Evolutionary conservation across 2,888 invertebrate species (phyloP), one percentile per base, ranked within the genome.

Genomic region (Caenorhabditis macrosperma): DNA sequence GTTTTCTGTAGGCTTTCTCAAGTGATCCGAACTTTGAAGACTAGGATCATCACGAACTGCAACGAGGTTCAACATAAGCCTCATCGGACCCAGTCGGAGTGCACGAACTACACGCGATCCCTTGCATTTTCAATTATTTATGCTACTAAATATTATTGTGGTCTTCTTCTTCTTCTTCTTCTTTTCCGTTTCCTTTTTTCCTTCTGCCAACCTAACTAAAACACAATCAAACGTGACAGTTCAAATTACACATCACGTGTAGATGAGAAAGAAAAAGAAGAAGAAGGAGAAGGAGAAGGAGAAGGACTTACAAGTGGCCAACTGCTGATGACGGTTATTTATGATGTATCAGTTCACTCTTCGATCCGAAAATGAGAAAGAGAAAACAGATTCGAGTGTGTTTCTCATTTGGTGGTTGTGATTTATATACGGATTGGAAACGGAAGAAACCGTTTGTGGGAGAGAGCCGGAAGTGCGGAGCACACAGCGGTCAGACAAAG

Each of bases 181-280:
- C 5, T n/a, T n/a, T n/a, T n/a, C n/a, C n/a, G n/a, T n/a, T n/a
- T n/a, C n/a, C n/a, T n/a, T n/a, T n/a, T n/a, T n/a, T n/a, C n/a
- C n/a, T n/a, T n/a, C 38, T 3, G 38, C 9, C 38, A 38, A 5
- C 38, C 5, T 24, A 48, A 48, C 48, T 48, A 44, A 44, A 44
- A 44, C 44, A 48, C 48, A 48, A 48, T 24, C 48, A 26, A 48
- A 48, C 48, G 48, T 48, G 48, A 48, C 48, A 48, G 48, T 48
- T 48, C 48, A 17, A 38, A 38, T 38, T 38, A 38, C 38, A 22
- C 3, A 48, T 48, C 48, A 48, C 48, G 48, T 48, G 48, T 48
- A 9, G 41, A 15, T 12, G 20, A 20, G 46, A 22, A 46, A 22
- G 10, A n/a, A n/a, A n/a, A n/a, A n/a, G n/a, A n/a, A n/a, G n/a